Evolutionary conservation across 2,113 vertebrate species (phyloP).

Genomic region (Syrmaticus mikado): DNA sequence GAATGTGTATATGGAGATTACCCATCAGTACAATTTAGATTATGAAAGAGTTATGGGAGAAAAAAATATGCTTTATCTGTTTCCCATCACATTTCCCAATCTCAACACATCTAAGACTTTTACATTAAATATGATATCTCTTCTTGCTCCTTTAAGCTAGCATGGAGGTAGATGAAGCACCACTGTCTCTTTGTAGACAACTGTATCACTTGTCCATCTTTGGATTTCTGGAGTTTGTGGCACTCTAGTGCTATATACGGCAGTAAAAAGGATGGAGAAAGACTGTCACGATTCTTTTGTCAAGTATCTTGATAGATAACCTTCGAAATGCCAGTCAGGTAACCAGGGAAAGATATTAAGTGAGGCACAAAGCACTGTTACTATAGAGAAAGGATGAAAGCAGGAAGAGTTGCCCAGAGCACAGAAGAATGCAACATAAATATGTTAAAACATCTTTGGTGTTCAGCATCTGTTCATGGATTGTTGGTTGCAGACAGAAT

Average conservation of each 20-base stretch:
- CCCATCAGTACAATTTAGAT: background rate
- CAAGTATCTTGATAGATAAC: background rate
- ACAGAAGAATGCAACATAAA: background rate
- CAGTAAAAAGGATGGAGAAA: background rate
- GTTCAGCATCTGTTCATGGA: background rate
- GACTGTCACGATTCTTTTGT: background rate
- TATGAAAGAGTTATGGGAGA: background rate
- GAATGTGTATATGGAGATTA: background rate
- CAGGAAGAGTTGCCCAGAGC: background rate
- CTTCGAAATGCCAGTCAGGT: background rate
- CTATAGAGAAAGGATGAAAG: background rate
- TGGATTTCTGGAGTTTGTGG: background rate
- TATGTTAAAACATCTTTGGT: background rate
- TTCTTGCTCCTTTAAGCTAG: background rate
- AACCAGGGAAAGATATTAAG: background rate
- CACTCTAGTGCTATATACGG: background rate
- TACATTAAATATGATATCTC: background rate
- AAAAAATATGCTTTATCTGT: background rate
- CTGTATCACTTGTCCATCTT: background rate
- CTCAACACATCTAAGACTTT: background rate
- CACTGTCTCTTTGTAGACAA: background rate
- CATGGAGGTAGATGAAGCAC: background rate
- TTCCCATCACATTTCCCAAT: background rate
- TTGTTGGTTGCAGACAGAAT: background rate
- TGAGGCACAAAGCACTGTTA: background rate